Percentiles rank a stretch among this genome's conserved stretches.
Evolutionary conservation across 2,113 vertebrate genomes (phyloP).

Genomic region (Beaufortia kweichowensis): DNA sequence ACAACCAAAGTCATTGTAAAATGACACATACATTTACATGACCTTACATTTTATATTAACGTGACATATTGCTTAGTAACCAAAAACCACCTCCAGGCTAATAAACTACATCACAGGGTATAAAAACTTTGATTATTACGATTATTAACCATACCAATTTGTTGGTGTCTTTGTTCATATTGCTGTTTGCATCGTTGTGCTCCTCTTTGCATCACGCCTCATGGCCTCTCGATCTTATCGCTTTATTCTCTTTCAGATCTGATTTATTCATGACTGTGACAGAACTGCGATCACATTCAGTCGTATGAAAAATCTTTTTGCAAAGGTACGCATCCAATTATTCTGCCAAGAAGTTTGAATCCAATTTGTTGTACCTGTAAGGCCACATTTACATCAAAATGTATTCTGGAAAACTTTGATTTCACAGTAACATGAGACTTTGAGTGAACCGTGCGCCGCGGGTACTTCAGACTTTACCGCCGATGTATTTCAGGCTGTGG

Average conservation of each 20-base stretch:
- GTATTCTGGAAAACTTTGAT: slow-evolving; percentile 1
- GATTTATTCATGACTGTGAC: slow-evolving; percentile 23
- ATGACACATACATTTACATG: too few species aligned
- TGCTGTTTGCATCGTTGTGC: neutral
- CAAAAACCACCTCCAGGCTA: neutral
- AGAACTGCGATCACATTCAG: neutral
- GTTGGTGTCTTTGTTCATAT: neutral
- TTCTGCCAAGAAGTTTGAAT: slow-evolving; percentile 19
- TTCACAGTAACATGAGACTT: slow-evolving; percentile 5
- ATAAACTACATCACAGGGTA: neutral
- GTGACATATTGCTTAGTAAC: too few species aligned
- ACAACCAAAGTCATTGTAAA: too few species aligned
- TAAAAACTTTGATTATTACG: neutral
- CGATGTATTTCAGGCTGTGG: slow-evolving; percentile 46
- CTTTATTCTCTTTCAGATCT: slow-evolving; percentile 25
- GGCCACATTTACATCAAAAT: slow-evolving; percentile 34
- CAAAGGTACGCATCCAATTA: neutral
- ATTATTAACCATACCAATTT: neutral
- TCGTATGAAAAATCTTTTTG: slow-evolving; percentile 20
- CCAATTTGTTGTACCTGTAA: slow-evolving; percentile 33
- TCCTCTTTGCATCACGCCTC: neutral
- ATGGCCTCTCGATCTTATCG: neutral
- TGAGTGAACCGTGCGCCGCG: neutral
- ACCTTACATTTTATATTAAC: too few species aligned
- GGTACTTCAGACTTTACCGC: slow-evolving; percentile 16